Evolutionary conservation across 2,888 invertebrate genomes (phyloP).

Genomic region (Cephonodes hylas): DNA sequence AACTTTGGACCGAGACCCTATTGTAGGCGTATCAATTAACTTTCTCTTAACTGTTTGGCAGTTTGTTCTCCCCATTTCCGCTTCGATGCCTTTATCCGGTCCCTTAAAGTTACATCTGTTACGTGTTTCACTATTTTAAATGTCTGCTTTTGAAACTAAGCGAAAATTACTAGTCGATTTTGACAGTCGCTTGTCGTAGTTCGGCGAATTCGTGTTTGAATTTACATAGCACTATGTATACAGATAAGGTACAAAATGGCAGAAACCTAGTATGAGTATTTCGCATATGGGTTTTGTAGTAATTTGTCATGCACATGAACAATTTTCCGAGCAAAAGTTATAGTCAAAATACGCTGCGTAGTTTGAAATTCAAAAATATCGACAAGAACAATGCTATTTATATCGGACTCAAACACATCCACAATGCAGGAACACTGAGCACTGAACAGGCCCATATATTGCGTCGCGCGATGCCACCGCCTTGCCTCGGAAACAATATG

Average conservation of each 20-base stretch:
- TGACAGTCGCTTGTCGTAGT: not conserved
- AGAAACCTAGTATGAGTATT: not conserved
- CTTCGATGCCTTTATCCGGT: slow-evolving; percentile 24
- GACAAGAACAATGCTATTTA: slow-evolving; percentile 25
- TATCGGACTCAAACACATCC: slow-evolving; percentile 21
- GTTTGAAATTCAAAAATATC: slow-evolving; percentile 22
- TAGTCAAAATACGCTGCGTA: slow-evolving; percentile 18
- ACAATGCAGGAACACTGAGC: slow-evolving; percentile 19
- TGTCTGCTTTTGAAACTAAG: not conserved
- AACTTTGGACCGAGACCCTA: slow-evolving; percentile 31
- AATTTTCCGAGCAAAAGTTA: slow-evolving; percentile 8
- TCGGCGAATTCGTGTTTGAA: not conserved
- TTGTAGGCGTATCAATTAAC: slow-evolving; percentile 51
- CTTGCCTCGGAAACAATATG: slow-evolving; percentile 37
- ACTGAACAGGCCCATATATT: slow-evolving; percentile 30
- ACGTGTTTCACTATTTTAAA: slow-evolving; percentile 13
- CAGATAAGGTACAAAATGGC: not conserved
- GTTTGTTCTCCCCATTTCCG: slow-evolving; percentile 39
- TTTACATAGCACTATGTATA: slow-evolving; percentile 2
- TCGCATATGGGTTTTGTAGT: not conserved
- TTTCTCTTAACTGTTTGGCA: slow-evolving; percentile 45
- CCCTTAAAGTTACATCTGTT: slow-evolving; percentile 17
- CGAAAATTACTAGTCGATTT: not conserved
- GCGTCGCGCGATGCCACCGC: slow-evolving; percentile 28
- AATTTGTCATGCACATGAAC: not conserved